Conservation (phyloP, 2,888 invertebrate genomes). For the Brachylomia viminalis region DNA sequence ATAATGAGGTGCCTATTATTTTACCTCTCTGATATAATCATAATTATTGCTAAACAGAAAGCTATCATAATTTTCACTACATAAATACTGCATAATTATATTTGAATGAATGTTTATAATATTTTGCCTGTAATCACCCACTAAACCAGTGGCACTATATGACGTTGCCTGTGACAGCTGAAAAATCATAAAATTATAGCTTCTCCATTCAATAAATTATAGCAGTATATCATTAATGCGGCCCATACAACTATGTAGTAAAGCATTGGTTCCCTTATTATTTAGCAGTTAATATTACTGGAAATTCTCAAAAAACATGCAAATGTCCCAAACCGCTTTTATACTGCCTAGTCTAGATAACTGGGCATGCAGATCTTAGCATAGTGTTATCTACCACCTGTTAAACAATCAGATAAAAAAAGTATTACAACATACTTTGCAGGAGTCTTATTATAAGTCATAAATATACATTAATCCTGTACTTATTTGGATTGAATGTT, state of each 20-base stretch:
- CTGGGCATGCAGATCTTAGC: not conserved
- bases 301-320: no score
- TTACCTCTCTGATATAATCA: not conserved
- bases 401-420: constrained; percentile 32
- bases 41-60: not conserved
- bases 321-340: not conserved
- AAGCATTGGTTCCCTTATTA: not conserved
- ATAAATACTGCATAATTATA: not conserved
- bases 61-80: not conserved
- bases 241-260: not conserved
- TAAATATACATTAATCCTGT: constrained; percentile 7
- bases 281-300: no score
- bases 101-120: not conserved
- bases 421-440: not conserved
- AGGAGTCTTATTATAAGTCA: not conserved
- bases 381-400: not conserved
- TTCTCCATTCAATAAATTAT: not conserved
- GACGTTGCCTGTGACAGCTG: no score
- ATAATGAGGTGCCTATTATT: not conserved
- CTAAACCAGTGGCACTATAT: not conserved
- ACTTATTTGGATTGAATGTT: constrained; percentile 14
- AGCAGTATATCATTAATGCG: not conserved
- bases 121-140: not conserved
- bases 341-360: no score
- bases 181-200: not conserved